Conservation (phyloP, 2,113 vertebrate species). For the Pangasianodon gigas region DNA sequence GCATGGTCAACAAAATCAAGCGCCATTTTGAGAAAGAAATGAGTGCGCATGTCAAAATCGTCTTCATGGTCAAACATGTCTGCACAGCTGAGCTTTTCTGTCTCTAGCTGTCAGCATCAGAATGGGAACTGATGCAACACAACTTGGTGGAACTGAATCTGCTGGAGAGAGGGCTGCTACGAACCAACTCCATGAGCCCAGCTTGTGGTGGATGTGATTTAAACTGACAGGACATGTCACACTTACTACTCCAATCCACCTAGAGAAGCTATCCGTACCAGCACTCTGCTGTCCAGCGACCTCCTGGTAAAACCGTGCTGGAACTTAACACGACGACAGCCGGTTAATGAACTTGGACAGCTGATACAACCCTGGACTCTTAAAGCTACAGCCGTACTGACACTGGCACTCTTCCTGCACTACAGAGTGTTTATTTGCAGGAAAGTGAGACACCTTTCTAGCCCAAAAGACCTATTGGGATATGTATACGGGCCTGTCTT, state of each 20-base stretch:
- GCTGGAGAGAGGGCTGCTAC: slow-evolving; percentile 20
- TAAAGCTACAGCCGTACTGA: slow-evolving; percentile 24
- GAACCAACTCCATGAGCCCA: slow-evolving; percentile 26
- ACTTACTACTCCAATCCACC: slow-evolving; percentile 36
- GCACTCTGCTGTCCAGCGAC: slow-evolving; percentile 37
- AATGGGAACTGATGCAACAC: slow-evolving; percentile 37
- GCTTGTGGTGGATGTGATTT: slow-evolving; percentile 31
- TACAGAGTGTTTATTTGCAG: slow-evolving; percentile 47
- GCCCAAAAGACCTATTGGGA: slow-evolving; percentile 45
- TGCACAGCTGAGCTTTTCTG: slow-evolving; percentile 28
- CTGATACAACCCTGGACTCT: slow-evolving; percentile 26
- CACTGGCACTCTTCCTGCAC: not conserved
- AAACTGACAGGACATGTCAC: slow-evolving; percentile 46
- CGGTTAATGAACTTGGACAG: slow-evolving; percentile 39
- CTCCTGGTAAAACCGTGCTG: slow-evolving; percentile 27
- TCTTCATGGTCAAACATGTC: slow-evolving; percentile 41
- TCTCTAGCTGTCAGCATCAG: slow-evolving; percentile 44
- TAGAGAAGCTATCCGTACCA: slow-evolving; percentile 34
- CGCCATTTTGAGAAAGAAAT: slow-evolving; percentile 17
- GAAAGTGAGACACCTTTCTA: slow-evolving; percentile 52
- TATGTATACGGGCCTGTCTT: slow-evolving; percentile 41
- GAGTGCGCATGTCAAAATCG: slow-evolving; percentile 28
- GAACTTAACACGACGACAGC: slow-evolving; percentile 20
- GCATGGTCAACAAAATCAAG: slow-evolving; percentile 23
- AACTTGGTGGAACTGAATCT: slow-evolving; percentile 27